Percentiles rank a stretch among this genome's conserved stretches.
Evolutionary conservation across 2,888 invertebrate genomes (phyloP).

Genomic region (Lomographa bimaculata): DNA sequence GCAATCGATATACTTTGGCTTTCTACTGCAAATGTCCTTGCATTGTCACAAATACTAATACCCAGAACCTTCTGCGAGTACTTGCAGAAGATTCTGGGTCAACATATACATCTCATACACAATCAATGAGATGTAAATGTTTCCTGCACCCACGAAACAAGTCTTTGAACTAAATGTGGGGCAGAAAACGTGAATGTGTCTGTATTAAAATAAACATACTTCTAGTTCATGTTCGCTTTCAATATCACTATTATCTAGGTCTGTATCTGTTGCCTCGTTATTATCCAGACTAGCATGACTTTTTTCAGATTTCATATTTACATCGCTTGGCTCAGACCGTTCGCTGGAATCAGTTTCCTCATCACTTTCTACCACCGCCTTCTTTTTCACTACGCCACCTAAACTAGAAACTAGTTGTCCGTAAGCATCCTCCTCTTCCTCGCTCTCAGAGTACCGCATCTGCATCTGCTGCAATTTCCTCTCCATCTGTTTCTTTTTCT

Average conservation of each 20-base stretch:
- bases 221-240: slow-evolving; percentile 33
- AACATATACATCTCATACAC: too few species aligned
- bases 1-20: too few species aligned
- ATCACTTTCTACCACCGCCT: slow-evolving; percentile 50
- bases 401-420: slow-evolving; percentile 81
- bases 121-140: too few species aligned
- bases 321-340: slow-evolving; percentile 14
- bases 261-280: slow-evolving; percentile 3
- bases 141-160: too few species aligned
- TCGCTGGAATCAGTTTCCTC: slow-evolving; percentile 41
- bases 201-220: too few species aligned
- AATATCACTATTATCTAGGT: slow-evolving; percentile 24
- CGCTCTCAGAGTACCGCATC: slow-evolving; percentile 75
- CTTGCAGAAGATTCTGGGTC: too few species aligned
- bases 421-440: slow-evolving; percentile 76
- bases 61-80: too few species aligned
- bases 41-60: too few species aligned
- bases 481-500: slow-evolving; percentile 66
- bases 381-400: slow-evolving; percentile 40
- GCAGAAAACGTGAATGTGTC: too few species aligned
- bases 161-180: too few species aligned
- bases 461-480: slow-evolving; percentile 57
- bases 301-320: slow-evolving; percentile 10
- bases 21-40: too few species aligned
- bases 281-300: background rate